Evolutionary conservation across 2,113 vertebrate species (phyloP).

Genomic region (Anolis sagrei): DNA sequence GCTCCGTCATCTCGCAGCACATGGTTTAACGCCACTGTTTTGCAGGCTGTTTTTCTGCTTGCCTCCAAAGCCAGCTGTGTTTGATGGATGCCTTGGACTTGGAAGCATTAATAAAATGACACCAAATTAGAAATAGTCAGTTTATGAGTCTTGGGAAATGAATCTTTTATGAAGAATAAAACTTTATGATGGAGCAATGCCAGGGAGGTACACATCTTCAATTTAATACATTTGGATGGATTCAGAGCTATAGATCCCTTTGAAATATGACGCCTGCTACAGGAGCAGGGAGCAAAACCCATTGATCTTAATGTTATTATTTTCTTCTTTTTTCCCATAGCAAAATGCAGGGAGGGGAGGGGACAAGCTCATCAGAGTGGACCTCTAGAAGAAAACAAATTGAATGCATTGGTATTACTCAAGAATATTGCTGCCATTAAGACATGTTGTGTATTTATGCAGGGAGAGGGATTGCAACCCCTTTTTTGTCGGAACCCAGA

Average conservation of each 20-base stretch:
- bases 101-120: slow-evolving; percentile 76
- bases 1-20: neutral
- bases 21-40: slow-evolving; percentile 66
- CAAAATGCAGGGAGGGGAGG: neutral
- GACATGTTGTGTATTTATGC: neutral
- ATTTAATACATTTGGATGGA: slow-evolving; percentile 46
- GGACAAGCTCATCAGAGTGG: rapidly evolving
- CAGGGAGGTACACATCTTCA: slow-evolving; percentile 54
- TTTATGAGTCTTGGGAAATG: slow-evolving; percentile 74
- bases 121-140: slow-evolving; percentile 70
- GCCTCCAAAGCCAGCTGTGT: slow-evolving; percentile 68
- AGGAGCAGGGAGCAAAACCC: neutral
- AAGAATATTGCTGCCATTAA: neutral
- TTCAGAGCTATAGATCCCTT: neutral
- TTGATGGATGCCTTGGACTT: slow-evolving; percentile 71
- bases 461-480: too few relatives aligned
- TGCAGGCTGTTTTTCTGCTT: slow-evolving; percentile 74
- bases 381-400: neutral
- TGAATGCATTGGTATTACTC: neutral
- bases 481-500: too few relatives aligned
- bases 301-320: neutral
- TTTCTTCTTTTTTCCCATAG: neutral
- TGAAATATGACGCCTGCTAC: slow-evolving; percentile 18
- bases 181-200: slow-evolving; percentile 67
- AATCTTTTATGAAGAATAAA: slow-evolving; percentile 80